Conservation (phyloP, 2,888 invertebrate species). For the Hydraecia micacea region DNA sequence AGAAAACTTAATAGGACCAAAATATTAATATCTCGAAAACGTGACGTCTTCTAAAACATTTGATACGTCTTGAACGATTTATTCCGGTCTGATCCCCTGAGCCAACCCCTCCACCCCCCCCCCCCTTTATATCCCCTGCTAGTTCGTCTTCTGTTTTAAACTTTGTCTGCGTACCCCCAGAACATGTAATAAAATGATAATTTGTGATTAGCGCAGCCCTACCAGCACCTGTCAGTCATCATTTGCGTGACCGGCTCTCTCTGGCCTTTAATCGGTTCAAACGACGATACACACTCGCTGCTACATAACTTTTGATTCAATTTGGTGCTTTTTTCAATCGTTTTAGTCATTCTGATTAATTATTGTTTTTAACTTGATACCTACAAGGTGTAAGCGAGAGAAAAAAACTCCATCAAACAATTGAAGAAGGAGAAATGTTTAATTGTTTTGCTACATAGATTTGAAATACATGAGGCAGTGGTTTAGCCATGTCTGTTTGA, state of each 20-base stretch:
- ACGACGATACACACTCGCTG: constrained; percentile 73
- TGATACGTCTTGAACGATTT: constrained; percentile 36
- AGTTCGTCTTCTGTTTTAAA: too few relatives aligned
- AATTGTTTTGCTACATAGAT: too few relatives aligned
- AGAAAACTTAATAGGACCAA: too few relatives aligned
- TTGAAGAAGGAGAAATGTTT: not conserved
- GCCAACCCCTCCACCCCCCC: too few relatives aligned
- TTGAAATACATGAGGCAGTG: not conserved
- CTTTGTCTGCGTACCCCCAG: not conserved
- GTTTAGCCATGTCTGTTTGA: not conserved
- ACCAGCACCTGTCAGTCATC: constrained; percentile 79
- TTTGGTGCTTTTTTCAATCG: constrained; percentile 54
- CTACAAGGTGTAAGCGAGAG: not conserved
- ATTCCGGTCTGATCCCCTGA: too few relatives aligned
- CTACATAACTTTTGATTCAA: constrained; percentile 70
- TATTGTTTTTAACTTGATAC: not conserved
- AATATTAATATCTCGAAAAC: too few relatives aligned
- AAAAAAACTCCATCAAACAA: not conserved
- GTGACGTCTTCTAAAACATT: not conserved
- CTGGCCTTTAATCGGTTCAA: constrained; percentile 82
- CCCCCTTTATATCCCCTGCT: too few relatives aligned
- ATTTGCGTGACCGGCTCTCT: constrained; percentile 80
- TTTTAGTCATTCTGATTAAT: not conserved
- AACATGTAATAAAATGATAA: constrained; percentile 42
- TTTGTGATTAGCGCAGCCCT: constrained; percentile 63